These are phyloP conservation scores for Amiota mariae DNA, from an alignment of 2,888 invertebrate species.

Conservation along the genomic window DNA sequence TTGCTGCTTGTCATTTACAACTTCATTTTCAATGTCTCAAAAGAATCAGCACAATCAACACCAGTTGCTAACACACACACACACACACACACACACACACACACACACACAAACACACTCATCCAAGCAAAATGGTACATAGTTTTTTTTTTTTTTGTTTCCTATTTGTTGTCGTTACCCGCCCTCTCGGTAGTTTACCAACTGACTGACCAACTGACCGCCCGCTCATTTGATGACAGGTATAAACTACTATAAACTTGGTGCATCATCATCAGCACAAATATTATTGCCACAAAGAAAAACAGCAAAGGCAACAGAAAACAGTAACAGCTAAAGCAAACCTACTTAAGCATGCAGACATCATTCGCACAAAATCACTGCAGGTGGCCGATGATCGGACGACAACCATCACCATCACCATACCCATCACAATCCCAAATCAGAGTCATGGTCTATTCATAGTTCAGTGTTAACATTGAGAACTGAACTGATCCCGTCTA, in stretches of 20 bases:
- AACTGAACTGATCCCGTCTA: not conserved
- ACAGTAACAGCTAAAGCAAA: slow-evolving; percentile 25
- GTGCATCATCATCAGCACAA: slow-evolving; percentile 45
- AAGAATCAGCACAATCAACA: too few species aligned
- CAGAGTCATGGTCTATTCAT: slow-evolving; percentile 1
- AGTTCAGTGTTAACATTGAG: not conserved
- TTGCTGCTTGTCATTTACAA: slow-evolving; percentile 3
- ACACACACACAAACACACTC: too few species aligned
- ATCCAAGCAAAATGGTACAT: too few species aligned
- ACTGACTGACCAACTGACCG: not conserved
- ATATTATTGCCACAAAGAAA: slow-evolving; percentile 61
- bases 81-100: too few species aligned
- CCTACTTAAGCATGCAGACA: slow-evolving; percentile 27
- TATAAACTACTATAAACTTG: not conserved
- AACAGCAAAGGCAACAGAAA: too few species aligned
- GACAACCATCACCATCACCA: too few species aligned
- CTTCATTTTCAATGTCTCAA: not conserved
- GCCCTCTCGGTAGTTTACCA: not conserved
- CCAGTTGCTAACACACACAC: too few species aligned
- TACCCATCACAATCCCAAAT: not conserved
- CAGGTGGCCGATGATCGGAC: slow-evolving; percentile 53
- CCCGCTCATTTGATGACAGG: not conserved
- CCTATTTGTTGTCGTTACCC: too few species aligned
- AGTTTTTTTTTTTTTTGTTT: too few species aligned
- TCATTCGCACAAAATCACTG: slow-evolving; percentile 58